Evolutionary conservation across 2,113 vertebrate species (phyloP).

Genomic region (Myotis yumanensis): DNA sequence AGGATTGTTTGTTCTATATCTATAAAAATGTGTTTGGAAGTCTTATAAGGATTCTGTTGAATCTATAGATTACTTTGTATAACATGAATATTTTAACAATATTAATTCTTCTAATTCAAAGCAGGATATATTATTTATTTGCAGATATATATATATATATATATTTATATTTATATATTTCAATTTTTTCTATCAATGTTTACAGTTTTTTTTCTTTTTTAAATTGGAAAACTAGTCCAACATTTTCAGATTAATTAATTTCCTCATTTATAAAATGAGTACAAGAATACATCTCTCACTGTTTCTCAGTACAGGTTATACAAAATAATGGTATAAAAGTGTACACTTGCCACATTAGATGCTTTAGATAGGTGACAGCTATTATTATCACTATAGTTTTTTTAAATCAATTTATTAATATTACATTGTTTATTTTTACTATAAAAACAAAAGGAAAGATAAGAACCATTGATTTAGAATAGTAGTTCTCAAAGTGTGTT

Average conservation of each 20-base stretch:
- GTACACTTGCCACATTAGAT: background rate
- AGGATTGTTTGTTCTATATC: background rate
- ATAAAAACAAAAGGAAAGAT: background rate
- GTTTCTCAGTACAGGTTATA: background rate
- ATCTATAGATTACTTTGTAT: background rate
- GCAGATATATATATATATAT: background rate
- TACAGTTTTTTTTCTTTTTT: background rate
- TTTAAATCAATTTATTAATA: background rate
- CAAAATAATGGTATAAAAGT: background rate
- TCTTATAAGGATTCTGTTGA: background rate
- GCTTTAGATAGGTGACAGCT: background rate
- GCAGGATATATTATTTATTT: background rate
- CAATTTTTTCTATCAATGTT: background rate
- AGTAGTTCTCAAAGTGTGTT: background rate
- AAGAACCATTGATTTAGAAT: background rate
- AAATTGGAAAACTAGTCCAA: background rate
- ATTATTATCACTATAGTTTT: background rate
- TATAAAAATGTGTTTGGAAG: background rate
- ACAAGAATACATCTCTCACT: background rate
- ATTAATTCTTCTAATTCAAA: background rate
- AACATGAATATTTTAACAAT: background rate
- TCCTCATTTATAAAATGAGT: background rate
- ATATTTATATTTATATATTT: background rate
- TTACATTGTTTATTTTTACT: background rate
- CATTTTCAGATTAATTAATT: background rate